Evolutionary conservation across 2,797 vertebrate genomes (phyloP).

Genomic region (Enteromius radiatus): DNA sequence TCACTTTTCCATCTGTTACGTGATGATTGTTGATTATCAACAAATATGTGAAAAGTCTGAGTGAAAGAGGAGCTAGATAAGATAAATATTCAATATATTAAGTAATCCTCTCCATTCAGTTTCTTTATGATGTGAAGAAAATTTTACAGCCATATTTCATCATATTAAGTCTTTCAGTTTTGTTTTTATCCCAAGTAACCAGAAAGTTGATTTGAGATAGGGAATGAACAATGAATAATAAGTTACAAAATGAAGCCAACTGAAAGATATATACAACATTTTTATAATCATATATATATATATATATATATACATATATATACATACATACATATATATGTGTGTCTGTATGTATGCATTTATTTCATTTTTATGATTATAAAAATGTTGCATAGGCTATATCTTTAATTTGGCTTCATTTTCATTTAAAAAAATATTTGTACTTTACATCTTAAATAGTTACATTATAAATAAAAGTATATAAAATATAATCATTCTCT

Average conservation of each 20-base stretch:
- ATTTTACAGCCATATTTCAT: background rate
- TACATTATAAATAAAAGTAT: background rate
- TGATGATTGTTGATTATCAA: constrained; percentile 11
- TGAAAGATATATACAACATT: background rate
- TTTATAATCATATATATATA: background rate
- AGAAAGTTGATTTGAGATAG: too few species aligned
- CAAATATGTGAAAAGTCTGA: background rate
- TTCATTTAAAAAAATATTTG: background rate
- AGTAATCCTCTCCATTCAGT: constrained; percentile 24
- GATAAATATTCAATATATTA: constrained; percentile 27
- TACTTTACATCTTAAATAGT: background rate
- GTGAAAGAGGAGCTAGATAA: background rate
- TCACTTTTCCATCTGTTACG: constrained; percentile 22
- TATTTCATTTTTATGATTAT: background rate
- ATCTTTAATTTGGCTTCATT: background rate
- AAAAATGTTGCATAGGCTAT: background rate
- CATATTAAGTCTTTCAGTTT: constrained; percentile 30
- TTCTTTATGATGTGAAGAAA: constrained; percentile 15
- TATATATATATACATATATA: too few species aligned
- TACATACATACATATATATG: too few species aligned
- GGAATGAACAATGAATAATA: too few species aligned
- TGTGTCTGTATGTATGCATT: too few species aligned
- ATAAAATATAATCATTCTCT: background rate
- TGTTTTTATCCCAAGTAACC: background rate
- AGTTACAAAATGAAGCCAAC: background rate